Conservation (phyloP, 2,888 invertebrate species). For the Adineta ricciae region DNA sequence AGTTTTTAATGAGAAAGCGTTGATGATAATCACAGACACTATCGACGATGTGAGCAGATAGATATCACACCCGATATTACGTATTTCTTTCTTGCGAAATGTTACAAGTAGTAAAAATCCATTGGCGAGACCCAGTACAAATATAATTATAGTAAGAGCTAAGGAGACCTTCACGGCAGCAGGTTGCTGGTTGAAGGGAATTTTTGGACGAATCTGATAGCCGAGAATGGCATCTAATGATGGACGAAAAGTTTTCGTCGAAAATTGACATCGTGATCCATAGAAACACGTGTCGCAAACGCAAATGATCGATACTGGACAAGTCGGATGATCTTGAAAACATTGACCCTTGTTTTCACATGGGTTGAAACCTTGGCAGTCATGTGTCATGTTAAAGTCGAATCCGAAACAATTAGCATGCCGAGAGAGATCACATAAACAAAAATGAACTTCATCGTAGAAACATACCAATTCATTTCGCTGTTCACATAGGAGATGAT, state of each 20-base stretch:
- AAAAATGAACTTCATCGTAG: background rate
- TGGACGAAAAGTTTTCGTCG: conserved; percentile 13
- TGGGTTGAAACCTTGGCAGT: background rate
- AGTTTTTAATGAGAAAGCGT: background rate
- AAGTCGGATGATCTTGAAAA: background rate
- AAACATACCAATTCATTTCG: background rate
- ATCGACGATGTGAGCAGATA: background rate
- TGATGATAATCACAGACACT: background rate
- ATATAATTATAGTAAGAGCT: background rate
- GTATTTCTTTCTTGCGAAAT: background rate
- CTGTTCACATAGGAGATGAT: background rate
- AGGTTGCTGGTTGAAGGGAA: background rate
- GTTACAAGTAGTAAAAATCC: background rate
- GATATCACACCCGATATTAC: background rate
- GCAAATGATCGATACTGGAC: background rate
- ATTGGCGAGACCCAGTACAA: background rate
- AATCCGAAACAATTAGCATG: background rate
- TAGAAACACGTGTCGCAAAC: background rate
- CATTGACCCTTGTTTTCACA: background rate
- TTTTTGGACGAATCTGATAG: background rate
- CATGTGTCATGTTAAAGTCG: background rate
- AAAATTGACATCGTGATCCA: conserved; percentile 55
- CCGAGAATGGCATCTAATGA: background rate
- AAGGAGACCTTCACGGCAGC: background rate
- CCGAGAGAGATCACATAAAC: background rate